These are phyloP conservation scores for Coracias cyanogaster DNA, from an alignment of 2,797 vertebrate species.

Conservation along the genomic window DNA sequence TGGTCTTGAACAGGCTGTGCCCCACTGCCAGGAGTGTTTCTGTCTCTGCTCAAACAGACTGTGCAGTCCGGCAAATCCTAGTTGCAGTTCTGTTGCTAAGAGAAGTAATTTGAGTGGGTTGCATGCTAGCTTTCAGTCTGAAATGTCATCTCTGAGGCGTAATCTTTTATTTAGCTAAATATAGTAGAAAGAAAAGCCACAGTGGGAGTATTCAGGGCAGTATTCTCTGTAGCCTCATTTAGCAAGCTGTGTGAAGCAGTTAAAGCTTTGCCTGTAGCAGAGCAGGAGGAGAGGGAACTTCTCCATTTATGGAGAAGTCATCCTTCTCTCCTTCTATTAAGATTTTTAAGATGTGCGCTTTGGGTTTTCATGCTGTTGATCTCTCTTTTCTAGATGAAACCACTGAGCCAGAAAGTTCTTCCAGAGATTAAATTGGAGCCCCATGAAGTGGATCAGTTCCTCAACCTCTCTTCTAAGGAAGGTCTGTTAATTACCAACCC, in stretches of 20 bases:
- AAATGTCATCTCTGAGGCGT: constrained; percentile 51
- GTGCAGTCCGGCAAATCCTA: not conserved
- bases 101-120: constrained; percentile 65
- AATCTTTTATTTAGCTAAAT: constrained; percentile 69
- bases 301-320: constrained; percentile 14
- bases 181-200: constrained; percentile 36
- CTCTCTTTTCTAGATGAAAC: constrained; percentile 84
- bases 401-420: constrained; percentile 81
- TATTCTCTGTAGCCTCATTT: constrained; percentile 26
- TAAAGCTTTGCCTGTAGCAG: not conserved
- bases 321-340: not conserved
- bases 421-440: constrained; percentile 97
- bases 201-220: constrained; percentile 7
- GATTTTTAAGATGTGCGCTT: constrained; percentile 2
- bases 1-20: not conserved
- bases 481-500: constrained; percentile 76
- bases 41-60: not conserved
- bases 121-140: constrained; percentile 56
- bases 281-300: constrained; percentile 8
- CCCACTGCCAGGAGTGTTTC: not conserved
- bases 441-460: constrained; percentile 97
- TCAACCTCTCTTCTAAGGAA: constrained; percentile 94
- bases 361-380: constrained; percentile 34
- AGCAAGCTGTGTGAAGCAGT: constrained; percentile 11
- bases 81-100: constrained; percentile 49